Conservation (phyloP, 2,888 invertebrate species). For the Brachyopa scutellaris region DNA sequence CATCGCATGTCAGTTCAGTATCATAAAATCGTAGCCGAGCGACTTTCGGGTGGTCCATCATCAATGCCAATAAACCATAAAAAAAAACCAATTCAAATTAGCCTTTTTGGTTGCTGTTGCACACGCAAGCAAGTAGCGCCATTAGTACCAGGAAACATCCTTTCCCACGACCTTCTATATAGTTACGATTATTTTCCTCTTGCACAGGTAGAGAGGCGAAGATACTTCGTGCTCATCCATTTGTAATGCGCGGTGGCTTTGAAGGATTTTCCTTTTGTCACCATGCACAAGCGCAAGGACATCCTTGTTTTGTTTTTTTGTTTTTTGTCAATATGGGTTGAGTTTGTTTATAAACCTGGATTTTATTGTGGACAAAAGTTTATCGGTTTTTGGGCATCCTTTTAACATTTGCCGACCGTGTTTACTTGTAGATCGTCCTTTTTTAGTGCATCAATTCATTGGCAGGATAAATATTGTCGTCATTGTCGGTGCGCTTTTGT, state of each 20-base stretch:
- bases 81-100: constrained; percentile 71
- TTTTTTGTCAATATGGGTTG: constrained; percentile 52
- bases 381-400: constrained; percentile 61
- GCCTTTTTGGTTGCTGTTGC: constrained; percentile 30
- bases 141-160: constrained; percentile 70
- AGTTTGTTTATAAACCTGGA: constrained; percentile 57
- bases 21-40: constrained; percentile 38
- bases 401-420: constrained; percentile 31
- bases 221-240: constrained; percentile 50
- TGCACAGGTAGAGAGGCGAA: neutral
- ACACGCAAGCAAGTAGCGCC: constrained; percentile 71
- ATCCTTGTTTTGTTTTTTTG: constrained; percentile 12
- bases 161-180: constrained; percentile 65
- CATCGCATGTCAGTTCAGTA: neutral
- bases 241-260: constrained; percentile 55
- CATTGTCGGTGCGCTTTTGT: constrained; percentile 60
- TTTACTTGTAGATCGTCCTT: constrained; percentile 64
- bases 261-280: constrained; percentile 62
- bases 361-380: constrained; percentile 69
- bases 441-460: constrained; percentile 46
- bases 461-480: constrained; percentile 68
- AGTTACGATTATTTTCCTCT: neutral
- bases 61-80: constrained; percentile 66
- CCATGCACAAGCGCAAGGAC: constrained; percentile 56
- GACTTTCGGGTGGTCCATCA: constrained; percentile 65